phyloP scores from a whole-genome alignment of 2,113 vertebrate species.

The Pogona vitticeps region DNA sequence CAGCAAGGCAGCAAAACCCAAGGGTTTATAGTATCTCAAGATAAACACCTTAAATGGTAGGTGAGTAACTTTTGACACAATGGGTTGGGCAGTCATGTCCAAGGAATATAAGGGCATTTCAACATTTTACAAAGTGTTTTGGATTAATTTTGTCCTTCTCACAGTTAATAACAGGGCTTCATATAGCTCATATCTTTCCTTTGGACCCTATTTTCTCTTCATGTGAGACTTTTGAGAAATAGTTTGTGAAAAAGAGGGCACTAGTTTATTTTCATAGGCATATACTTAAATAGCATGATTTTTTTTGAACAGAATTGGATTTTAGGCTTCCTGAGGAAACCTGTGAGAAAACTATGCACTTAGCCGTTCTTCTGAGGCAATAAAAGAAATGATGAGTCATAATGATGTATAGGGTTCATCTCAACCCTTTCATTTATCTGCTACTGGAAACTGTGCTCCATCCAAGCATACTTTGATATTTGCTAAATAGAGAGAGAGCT shows the following conservation, averaged over 20 bases:
- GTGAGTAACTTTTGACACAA: not conserved
- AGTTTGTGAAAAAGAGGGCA: not conserved
- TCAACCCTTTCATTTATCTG: conserved; percentile 43
- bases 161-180: not conserved
- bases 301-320: not conserved
- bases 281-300: conserved; percentile 20
- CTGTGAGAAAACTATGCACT: conserved; percentile 18
- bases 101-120: not conserved
- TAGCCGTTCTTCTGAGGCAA: conserved; percentile 28
- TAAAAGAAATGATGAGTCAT: conserved; percentile 17
- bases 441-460: conserved; percentile 38
- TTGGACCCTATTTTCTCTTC: not conserved
- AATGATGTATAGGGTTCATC: conserved; percentile 26
- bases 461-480: conserved; percentile 51
- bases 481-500: conserved; percentile 39
- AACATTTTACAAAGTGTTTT: not conserved
- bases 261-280: not conserved
- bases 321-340: conserved; percentile 23
- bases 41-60: not conserved
- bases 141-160: not conserved
- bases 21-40: too few species aligned
- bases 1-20: not conserved
- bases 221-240: not conserved
- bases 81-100: not conserved
- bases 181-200: not conserved